Evolutionary conservation across 2,113 vertebrate genomes (phyloP), one percentile per base, ranked within the genome.

Genomic region (Anguilla rostrata): DNA sequence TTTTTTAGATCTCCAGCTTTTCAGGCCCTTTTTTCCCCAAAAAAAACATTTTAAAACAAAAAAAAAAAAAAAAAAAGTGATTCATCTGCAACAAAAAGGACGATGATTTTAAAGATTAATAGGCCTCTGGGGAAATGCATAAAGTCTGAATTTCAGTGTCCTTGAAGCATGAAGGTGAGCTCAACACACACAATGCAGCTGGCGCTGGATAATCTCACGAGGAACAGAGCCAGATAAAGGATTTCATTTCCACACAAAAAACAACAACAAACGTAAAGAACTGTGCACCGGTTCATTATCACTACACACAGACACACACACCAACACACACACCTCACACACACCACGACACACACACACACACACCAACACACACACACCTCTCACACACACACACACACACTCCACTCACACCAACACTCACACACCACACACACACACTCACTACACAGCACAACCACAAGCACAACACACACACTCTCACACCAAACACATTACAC

Each of bases 151-250:
- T 60, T 79, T 40, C 26, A 81, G 29, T 82, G 57, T 46, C 57
- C 57, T 82, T 82, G 79, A 82, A 39, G 15, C 57, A 82, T 71
- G 80, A 82, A 82, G 85, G 85, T 82, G 57, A 86, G 34, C 57
- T 60, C 80, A 20, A 43, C n/a, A 49, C 53, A 39, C 34, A 57
- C 26, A 60, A 43, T 43, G 66, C 22, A n/a, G 83, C 39, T 57
- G 20, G 60, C 56, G 57, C 16, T 34, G 46, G 85, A 86, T 71
- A 40, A 81, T 60, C n/a, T 82, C n/a, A 63, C 14, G 9, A n/a
- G 26, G 53, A 29, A 57, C 2, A 20, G 20, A 63, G 40, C 56
- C 40, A 18, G 22, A 81, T 9, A 9, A 46, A 43, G 26, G 15
- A 56, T 71, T 60, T 84, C 9, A 60, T 41, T 16, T 86, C 56